phyloP scores from a whole-genome alignment of 1,140 invertebrate genomes.

The Anastrepha ludens region DNA sequence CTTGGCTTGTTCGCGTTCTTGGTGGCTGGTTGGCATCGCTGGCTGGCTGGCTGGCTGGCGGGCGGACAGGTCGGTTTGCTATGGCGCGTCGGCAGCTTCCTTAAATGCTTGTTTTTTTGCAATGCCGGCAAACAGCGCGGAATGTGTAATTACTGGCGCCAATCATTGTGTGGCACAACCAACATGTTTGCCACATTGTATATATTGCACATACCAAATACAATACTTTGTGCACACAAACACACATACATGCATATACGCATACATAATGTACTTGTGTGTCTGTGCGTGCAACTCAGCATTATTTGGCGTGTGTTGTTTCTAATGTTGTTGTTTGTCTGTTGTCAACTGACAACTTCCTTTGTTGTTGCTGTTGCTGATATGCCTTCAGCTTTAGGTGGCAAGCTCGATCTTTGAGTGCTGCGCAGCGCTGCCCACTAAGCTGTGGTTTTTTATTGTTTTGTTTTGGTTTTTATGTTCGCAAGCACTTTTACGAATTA shows the following conservation, averaged over 20 bases:
- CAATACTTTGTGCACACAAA: background rate
- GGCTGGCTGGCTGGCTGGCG: background rate
- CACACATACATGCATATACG: background rate
- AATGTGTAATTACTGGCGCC: conserved; percentile 59
- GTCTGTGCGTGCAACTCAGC: background rate
- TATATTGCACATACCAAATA: background rate
- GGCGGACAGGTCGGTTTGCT: background rate
- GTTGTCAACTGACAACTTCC: background rate
- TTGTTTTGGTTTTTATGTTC: too few relatives aligned
- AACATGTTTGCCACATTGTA: conserved; percentile 29
- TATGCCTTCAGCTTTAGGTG: background rate
- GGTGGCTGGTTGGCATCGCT: too few relatives aligned
- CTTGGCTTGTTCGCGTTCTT: background rate
- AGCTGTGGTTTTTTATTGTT: background rate
- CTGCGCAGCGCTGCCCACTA: background rate
- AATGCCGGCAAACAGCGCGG: conserved; percentile 52
- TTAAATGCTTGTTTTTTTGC: conserved; percentile 51
- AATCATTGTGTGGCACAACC: conserved; percentile 55
- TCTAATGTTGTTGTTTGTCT: background rate
- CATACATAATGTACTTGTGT: background rate
- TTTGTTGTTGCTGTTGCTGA: background rate
- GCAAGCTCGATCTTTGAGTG: background rate
- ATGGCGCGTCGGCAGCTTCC: conserved; percentile 16
- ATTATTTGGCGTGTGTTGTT: background rate
- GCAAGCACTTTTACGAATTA: background rate